These are phyloP conservation scores for Myodes glareolus DNA, from an alignment of 2,113 vertebrate genomes.

Conservation along the genomic window DNA sequence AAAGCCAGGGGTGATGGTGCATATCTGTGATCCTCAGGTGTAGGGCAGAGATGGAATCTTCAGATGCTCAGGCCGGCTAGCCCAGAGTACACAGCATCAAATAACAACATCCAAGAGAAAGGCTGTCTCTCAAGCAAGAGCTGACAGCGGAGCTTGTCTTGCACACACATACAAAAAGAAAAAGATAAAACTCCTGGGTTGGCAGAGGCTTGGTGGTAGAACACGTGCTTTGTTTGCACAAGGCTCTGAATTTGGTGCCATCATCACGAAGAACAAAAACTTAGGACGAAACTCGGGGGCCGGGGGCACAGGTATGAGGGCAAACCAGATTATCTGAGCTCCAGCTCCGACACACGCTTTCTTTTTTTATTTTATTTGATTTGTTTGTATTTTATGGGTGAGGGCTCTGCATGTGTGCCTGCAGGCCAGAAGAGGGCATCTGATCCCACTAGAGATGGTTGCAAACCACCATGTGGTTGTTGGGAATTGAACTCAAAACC, in stretches of 20 bases:
- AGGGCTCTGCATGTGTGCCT: too few species aligned
- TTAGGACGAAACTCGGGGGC: neutral
- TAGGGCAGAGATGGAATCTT: too few species aligned
- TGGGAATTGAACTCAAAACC: too few species aligned
- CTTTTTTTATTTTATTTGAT: neutral
- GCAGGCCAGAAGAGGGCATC: too few species aligned
- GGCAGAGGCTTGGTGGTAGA: neutral
- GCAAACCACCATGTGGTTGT: too few species aligned
- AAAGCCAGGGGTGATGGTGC: neutral
- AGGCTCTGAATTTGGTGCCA: neutral
- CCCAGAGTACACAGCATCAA: too few species aligned
- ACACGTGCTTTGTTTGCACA: too few species aligned
- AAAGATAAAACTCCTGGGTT: neutral
- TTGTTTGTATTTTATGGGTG: too few species aligned
- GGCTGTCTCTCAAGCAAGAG: neutral
- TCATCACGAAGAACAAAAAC: neutral
- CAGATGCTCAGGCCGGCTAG: neutral
- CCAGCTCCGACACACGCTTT: neutral
- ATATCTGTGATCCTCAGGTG: neutral
- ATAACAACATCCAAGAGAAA: neutral
- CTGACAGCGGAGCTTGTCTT: neutral
- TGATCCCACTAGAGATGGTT: too few species aligned
- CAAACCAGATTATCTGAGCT: neutral
- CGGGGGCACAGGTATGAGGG: neutral
- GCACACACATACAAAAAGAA: neutral